Conservation (phyloP, 2,113 vertebrate species). For the Podilymbus podiceps region DNA sequence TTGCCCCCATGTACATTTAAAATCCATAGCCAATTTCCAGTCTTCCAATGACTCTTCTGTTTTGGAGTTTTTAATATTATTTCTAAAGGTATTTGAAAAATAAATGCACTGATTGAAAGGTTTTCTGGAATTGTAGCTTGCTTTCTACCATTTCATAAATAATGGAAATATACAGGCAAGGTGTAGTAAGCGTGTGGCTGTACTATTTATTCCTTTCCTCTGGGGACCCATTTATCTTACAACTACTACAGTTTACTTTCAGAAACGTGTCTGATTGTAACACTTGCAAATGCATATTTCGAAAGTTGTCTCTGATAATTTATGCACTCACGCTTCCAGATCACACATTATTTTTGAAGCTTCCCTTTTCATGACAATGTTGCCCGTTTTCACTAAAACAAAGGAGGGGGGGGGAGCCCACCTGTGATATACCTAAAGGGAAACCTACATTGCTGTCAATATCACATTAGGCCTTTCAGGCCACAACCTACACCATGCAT, state of each 20-base stretch:
- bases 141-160: slow-evolving; percentile 5
- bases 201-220: slow-evolving; percentile 41
- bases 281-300: not conserved
- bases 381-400: not conserved
- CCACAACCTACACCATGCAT: not conserved
- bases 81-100: not conserved
- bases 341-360: not conserved
- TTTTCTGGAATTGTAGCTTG: not conserved
- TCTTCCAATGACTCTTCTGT: not conserved
- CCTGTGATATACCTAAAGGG: not conserved
- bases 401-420: not conserved
- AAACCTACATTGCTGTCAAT: not conserved
- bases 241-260: slow-evolving; percentile 8
- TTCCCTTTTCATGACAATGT: not conserved
- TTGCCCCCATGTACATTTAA: not conserved
- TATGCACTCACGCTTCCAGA: not conserved
- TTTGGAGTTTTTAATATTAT: not conserved
- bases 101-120: not conserved
- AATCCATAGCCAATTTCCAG: not conserved
- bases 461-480: not conserved
- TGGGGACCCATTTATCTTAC: slow-evolving; percentile 25
- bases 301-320: slow-evolving; percentile 1
- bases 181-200: not conserved
- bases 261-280: not conserved
- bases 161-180: not conserved